Base-by-base conservation (phyloP, 2,888 invertebrate species). In the Sinohyriopsis cumingii region DNA sequence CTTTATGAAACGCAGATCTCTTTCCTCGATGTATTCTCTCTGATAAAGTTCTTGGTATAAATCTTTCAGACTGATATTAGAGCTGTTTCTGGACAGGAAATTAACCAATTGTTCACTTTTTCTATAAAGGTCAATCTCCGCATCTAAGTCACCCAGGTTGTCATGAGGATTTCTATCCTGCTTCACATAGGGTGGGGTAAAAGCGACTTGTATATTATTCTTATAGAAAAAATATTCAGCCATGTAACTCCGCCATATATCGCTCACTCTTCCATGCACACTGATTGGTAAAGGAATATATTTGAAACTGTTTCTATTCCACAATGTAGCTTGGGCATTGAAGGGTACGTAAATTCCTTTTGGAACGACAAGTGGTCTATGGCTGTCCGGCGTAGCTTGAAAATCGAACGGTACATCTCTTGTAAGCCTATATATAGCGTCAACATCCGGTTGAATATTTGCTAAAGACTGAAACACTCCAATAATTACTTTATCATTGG, bases 181-280 rank as follows among this genome's bases (percentile, higher is more conserved):
- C 12, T 22, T 59, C 19, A 72, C 69, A 59, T 68, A 66, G 12
- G 72, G 72, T 55, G 67, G 57, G 1, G 63, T n/a, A 55, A 73
- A 73, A 19, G 54, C 63, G 28, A 73, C 20, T 5, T 22, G 24
- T 9, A 73, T 18, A 19, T 59, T 20, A 5, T 55, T 15, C 63
- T 63, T 55, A 55, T 69, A 57, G 25, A 73, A 62, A 55, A 73
- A 69, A 61, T 69, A 59, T 33, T 73, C 60, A 9, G 72, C 69
- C 53, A 73, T 59, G 53, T 73, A 73, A 65, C 72, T 68, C 19
- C 72, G 59, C 72, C 69, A 73, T 15, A 73, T 73, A 62, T 73
- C 72, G 18, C 63, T 59, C 3, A 73, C 69, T 12, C 72, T 53
- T 2, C 65, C 69, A 60, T 63, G 63, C 4, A 73, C 67, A 54